phyloP scores from a whole-genome alignment of 2,888 invertebrate genomes.

The Eupithecia vulgata region DNA sequence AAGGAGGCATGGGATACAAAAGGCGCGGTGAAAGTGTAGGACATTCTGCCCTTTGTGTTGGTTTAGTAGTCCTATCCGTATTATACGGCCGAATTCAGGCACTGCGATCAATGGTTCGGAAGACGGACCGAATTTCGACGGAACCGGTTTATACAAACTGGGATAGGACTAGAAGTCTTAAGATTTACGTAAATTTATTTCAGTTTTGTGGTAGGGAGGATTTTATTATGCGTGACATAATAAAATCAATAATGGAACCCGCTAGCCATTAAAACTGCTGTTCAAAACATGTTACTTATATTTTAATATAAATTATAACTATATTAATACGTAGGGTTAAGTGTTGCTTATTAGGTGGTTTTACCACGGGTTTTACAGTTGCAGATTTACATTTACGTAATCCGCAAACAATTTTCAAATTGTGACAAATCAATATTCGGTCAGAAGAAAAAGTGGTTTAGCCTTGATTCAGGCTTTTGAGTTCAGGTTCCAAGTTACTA shows the following conservation, averaged over 20 bases:
- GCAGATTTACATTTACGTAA: not conserved
- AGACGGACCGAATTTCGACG: constrained; percentile 12
- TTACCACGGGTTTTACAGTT: too few relatives aligned
- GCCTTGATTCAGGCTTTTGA: not conserved
- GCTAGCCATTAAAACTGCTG: too few relatives aligned
- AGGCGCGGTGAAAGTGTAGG: constrained; percentile 14
- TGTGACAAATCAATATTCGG: not conserved
- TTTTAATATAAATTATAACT: too few relatives aligned
- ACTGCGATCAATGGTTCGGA: constrained; percentile 18
- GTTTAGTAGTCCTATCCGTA: constrained; percentile 15
- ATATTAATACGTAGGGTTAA: too few relatives aligned
- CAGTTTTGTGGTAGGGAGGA: too few relatives aligned
- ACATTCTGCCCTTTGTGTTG: constrained; percentile 21
- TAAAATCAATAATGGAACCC: too few relatives aligned
- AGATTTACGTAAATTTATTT: not conserved
- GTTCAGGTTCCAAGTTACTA: constrained; percentile 7
- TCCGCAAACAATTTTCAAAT: not conserved
- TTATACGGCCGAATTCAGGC: constrained; percentile 9
- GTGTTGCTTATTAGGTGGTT: too few relatives aligned
- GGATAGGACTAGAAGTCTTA: not conserved
- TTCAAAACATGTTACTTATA: too few relatives aligned
- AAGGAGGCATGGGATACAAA: not conserved
- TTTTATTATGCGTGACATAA: too few relatives aligned
- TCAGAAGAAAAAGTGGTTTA: not conserved
- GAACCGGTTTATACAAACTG: not conserved